A percentile compares a stretch with the other conserved stretches of the same genome.
Evolutionary conservation across 2,888 invertebrate genomes (phyloP).

Genomic region (Branchellion lobata): DNA sequence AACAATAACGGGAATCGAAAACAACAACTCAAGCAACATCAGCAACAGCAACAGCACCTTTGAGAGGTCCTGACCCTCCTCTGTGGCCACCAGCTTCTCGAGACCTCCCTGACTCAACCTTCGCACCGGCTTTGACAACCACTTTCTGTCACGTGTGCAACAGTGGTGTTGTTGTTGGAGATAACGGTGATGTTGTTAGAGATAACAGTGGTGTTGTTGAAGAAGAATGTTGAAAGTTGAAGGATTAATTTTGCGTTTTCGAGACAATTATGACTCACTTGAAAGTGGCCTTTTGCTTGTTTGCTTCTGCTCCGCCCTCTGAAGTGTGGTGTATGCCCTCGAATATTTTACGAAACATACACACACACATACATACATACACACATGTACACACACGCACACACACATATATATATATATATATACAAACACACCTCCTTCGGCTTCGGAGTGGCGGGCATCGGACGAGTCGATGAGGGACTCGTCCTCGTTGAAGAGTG

Average conservation of each 20-base stretch:
- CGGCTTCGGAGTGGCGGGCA: not conserved
- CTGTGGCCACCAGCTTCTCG: constrained; percentile 67
- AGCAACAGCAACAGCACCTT: no score
- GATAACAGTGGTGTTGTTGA: no score
- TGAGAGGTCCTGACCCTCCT: constrained; percentile 18
- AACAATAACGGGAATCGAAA: not conserved
- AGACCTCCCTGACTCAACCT: constrained; percentile 85
- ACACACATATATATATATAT: not conserved
- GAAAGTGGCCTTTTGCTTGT: constrained; percentile 31
- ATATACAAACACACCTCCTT: not conserved
- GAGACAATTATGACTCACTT: no score
- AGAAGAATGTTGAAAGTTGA: no score
- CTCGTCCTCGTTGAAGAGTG: constrained; percentile 11
- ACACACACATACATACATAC: not conserved
- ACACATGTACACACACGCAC: not conserved
- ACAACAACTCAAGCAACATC: no score
- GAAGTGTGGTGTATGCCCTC: not conserved
- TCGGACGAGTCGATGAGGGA: not conserved
- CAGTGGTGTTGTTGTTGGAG: not conserved
- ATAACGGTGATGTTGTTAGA: no score
- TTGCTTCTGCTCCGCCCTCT: not conserved
- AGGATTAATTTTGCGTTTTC: no score
- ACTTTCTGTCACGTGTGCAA: constrained; percentile 69
- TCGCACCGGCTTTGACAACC: constrained; percentile 82
- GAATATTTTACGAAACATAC: not conserved